Base-by-base conservation (phyloP, 2,888 invertebrate species). In the Eupelmus urozonus region DNA sequence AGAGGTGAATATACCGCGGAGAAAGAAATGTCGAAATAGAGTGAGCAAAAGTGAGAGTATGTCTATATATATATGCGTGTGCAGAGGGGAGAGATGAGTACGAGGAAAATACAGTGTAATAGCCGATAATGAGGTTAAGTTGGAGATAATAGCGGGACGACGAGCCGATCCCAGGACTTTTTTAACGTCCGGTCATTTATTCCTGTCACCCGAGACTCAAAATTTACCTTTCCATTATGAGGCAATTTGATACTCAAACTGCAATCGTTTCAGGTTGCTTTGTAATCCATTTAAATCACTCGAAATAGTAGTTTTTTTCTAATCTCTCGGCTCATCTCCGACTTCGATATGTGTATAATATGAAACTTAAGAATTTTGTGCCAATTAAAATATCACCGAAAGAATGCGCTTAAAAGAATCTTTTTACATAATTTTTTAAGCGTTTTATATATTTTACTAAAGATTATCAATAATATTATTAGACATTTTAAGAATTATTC, bases 111-210 rank as follows among this genome's bases (percentile, higher is more conserved):
- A 75, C 60, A 75, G 53, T 42, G 59, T 83, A 80, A 82, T 81
- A 74, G 66, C 69, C 60, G 55, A 60, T 81, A 79, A 80, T 79
- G 81, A 83, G 72, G 63, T 83, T 74, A 81, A 78, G 40, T 67
- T 49, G 5, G 62, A 62, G 34, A 7, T 73, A 69, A 78, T 78
- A 23, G 55, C 60, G 53, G 42, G 65, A 55, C 53, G 53, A 49
- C 65, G 76, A 69, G 73, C 74, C 81, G 25, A 65, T 59, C 71
- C 62, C 67, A 67, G 34, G 9, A 4, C 20, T 53, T 60, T 63
- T 55, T 69, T 49, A 57, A 49, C 71, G n/a, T 66, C 66, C 66
- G 71, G 59, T 77, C 77, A 57, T 72, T 78, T 34, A 62, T 72
- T 23, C 13, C 49, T 57, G 70, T 49, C 55, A 60, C 29, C 18